Evolutionary conservation across 2,797 vertebrate genomes (phyloP), one percentile per base, ranked within the genome.

Genomic region (Oreochromis mossambicus): DNA sequence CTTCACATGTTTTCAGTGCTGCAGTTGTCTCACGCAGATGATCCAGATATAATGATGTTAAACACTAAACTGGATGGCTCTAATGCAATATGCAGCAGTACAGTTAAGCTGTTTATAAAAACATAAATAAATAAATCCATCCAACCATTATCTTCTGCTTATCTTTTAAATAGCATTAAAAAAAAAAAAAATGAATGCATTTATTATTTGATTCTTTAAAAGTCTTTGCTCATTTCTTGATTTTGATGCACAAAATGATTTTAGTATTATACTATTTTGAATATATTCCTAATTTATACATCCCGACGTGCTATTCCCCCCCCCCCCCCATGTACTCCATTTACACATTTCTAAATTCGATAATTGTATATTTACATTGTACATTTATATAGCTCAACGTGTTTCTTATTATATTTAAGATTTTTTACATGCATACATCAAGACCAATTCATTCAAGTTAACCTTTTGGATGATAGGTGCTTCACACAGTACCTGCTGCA

Each of bases 401-500:
- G 24, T 24, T 24, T 24, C 24, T 24, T 24, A 24, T 24, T 24
- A 24, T 24, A 24, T 24, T 24, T 55, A 26, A 8, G 7, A 55
- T 3, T 55, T 55, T 55, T 55, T 55, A 55, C 52, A 55, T 55
- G 21, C 12, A 55, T 14, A 55, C 24, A 26, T 55, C 14, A 55
- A 55, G 12, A 26, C 12, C 14, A 26, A 26, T 8, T 26, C 24
- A 55, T 52, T 21, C 6, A 54, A 54, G 52, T 13, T 13, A 13
- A 24, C 10, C n/a, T 12, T 52, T 52, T n/a, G 17, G 51, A 52
- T 2, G 26, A 26, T 26, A 66, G 34, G 19, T 38, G 34, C 34
- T 21, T 66, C 26, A 5, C n/a, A 46, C 50, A 32, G 55, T 88
- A 98, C 97, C 97, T 98, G 97, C 38, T 97, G 96, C 86, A 98